Evolutionary conservation across 1,140 invertebrate species (phyloP).

Genomic region (Lineus longissimus): DNA sequence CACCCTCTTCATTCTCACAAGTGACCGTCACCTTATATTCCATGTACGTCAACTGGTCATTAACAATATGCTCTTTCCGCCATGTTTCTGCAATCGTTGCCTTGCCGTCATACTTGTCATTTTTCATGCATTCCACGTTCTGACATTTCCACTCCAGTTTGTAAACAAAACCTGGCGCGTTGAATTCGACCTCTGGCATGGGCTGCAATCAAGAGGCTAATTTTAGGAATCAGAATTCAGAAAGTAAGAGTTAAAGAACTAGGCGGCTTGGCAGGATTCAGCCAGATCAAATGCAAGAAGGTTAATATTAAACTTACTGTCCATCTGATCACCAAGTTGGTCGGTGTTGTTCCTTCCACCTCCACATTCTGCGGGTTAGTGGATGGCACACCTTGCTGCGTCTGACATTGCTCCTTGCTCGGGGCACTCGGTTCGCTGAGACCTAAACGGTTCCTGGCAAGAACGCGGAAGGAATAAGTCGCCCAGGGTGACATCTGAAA

Average conservation of each 20-base stretch:
- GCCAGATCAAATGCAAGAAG: no score
- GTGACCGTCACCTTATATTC: conserved; percentile 87
- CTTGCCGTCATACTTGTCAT: background rate
- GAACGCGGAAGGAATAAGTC: conserved; percentile 93
- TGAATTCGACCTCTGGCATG: conserved; percentile 95
- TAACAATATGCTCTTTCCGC: conserved; percentile 63
- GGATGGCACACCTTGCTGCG: conserved; percentile 80
- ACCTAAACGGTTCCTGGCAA: conserved; percentile 91
- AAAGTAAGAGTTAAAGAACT: no score
- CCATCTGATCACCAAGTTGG: conserved; percentile 92
- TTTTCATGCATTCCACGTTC: background rate
- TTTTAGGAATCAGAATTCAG: no score
- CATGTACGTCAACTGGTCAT: conserved; percentile 89
- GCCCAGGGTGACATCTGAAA: conserved; percentile 76
- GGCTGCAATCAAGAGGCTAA: no score
- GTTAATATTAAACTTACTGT: conserved; percentile 63
- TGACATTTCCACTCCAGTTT: conserved; percentile 66
- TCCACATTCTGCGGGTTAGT: conserved; percentile 94
- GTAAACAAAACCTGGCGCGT: conserved; percentile 90
- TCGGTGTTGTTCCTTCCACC: conserved; percentile 80
- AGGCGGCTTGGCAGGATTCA: no score
- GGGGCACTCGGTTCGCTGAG: conserved; percentile 78
- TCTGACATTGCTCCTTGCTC: conserved; percentile 73
- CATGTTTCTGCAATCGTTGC: conserved; percentile 11
- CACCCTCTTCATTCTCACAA: conserved; percentile 85